These are phyloP conservation scores for Herpetotheres cachinnans DNA, from an alignment of 2,113 vertebrate genomes.

Conservation along the genomic window DNA sequence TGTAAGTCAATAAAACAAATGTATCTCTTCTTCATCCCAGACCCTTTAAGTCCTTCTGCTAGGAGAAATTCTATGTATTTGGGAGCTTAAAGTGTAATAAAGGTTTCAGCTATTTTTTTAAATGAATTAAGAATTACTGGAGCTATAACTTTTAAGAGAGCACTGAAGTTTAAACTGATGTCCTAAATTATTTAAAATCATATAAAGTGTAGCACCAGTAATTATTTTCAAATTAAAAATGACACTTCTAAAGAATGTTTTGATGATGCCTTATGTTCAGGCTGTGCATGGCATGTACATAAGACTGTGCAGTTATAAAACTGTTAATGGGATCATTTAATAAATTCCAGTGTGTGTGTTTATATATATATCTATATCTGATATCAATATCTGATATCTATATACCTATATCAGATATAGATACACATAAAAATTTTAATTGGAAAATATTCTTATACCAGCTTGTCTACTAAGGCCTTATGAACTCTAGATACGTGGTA, in stretches of 20 bases:
- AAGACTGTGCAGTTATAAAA: background rate
- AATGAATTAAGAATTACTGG: background rate
- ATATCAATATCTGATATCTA: background rate
- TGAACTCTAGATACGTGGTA: background rate
- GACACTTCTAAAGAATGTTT: background rate
- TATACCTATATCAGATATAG: background rate
- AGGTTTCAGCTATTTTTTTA: background rate
- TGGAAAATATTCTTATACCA: background rate
- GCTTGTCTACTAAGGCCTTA: background rate
- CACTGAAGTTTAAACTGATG: conserved; percentile 5
- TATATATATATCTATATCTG: background rate
- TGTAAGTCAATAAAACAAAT: background rate
- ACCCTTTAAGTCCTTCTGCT: background rate
- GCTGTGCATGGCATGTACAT: background rate
- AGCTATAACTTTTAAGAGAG: conserved; percentile 1
- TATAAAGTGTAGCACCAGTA: background rate
- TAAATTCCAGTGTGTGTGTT: background rate
- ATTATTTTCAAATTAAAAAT: conserved; percentile 18
- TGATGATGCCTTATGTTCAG: background rate
- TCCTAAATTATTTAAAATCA: background rate
- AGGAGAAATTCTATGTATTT: background rate
- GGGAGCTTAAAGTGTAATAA: background rate
- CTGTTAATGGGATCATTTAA: background rate
- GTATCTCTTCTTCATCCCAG: background rate
- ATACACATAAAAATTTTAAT: background rate